Conservation (phyloP, 2,888 invertebrate genomes). For the Pecten maximus region DNA sequence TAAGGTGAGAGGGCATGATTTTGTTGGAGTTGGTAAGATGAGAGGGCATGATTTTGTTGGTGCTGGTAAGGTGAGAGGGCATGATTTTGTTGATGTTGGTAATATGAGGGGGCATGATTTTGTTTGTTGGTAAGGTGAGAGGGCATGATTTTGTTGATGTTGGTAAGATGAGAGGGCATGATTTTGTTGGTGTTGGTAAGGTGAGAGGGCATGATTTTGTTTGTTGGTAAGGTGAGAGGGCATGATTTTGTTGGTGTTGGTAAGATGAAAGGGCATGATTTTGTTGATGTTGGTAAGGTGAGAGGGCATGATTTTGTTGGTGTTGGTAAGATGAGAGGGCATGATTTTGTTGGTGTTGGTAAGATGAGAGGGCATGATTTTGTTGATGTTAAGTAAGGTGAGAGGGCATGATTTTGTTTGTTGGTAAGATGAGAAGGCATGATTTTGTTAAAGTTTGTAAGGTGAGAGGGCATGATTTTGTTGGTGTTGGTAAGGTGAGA, state of each 20-base stretch:
- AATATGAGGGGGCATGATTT: background rate
- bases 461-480: background rate
- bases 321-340: background rate
- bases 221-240: background rate
- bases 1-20: no score
- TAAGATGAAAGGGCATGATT: background rate
- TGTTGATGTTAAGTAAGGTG: background rate
- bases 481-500: background rate
- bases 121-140: background rate
- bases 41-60: no score
- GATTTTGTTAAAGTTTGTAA: background rate
- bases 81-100: background rate
- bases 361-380: background rate
- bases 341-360: background rate
- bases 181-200: background rate
- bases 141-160: background rate
- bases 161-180: no score
- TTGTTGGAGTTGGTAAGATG: no score
- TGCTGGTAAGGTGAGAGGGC: background rate
- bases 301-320: background rate
- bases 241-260: background rate
- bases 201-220: background rate
- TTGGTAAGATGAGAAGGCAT: background rate
- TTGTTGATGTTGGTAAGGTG: background rate
- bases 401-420: background rate